phyloP scores from a whole-genome alignment of 1,140 invertebrate species.

The Marisa cornuarietis region DNA sequence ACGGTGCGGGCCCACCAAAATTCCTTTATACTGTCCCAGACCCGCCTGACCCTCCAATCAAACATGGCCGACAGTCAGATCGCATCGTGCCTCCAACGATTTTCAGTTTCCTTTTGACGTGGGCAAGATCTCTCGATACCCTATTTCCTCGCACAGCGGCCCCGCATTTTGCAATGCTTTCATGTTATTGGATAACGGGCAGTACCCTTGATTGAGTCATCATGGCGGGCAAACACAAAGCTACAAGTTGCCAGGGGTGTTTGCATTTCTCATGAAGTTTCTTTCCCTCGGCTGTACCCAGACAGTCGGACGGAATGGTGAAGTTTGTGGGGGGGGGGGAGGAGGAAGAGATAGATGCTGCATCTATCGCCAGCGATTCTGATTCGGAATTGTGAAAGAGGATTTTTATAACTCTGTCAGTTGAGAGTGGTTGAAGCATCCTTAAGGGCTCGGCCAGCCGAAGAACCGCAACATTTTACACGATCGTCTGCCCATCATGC shows the following conservation, averaged over 20 bases:
- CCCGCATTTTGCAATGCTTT: conserved; percentile 16
- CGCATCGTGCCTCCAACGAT: neutral
- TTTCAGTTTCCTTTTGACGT: conserved; percentile 19
- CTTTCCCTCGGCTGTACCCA: too few species aligned
- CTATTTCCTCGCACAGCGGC: conserved; percentile 12
- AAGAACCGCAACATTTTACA: too few species aligned
- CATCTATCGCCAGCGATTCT: too few species aligned
- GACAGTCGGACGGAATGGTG: too few species aligned
- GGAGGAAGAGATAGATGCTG: too few species aligned
- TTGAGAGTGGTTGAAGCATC: too few species aligned
- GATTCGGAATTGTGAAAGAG: too few species aligned
- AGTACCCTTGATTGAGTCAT: conserved; percentile 14
- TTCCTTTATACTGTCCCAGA: conserved; percentile 10
- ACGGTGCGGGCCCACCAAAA: conserved; percentile 18
- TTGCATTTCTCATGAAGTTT: conserved; percentile 20
- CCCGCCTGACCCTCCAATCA: conserved; percentile 22
- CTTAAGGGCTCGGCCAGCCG: too few species aligned
- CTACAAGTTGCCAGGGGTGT: conserved; percentile 12
- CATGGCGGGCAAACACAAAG: conserved; percentile 17
- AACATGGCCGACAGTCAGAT: conserved; percentile 18
- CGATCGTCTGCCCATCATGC: too few species aligned
- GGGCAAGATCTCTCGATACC: conserved; percentile 4
- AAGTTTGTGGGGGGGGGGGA: too few species aligned
- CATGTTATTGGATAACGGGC: conserved; percentile 16
- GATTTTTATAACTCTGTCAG: too few species aligned